A percentile compares a stretch with the other conserved stretches of the same genome.
phyloP scores from a whole-genome alignment of 2,797 vertebrate genomes.

The Gymnocypris eckloni region DNA sequence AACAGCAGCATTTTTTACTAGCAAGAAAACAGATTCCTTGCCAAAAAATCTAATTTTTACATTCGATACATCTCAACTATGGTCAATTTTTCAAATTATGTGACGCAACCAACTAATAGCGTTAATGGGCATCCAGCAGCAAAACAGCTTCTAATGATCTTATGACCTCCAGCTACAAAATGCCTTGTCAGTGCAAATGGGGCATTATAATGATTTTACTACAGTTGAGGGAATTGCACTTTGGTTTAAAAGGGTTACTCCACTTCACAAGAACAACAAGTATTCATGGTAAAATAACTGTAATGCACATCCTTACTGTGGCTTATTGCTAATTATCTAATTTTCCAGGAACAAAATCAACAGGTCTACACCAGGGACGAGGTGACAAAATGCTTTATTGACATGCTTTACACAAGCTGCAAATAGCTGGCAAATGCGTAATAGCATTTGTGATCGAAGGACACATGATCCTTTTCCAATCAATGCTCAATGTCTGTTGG shows the following conservation, averaged over 20 bases:
- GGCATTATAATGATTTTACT: constrained; percentile 3
- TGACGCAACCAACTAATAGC: neutral
- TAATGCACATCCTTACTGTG: neutral
- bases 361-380: constrained; percentile 37
- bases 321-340: constrained; percentile 43
- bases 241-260: neutral
- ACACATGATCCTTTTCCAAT: constrained; percentile 60
- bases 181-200: neutral
- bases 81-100: neutral
- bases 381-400: constrained; percentile 47
- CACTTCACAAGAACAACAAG: neutral
- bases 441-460: constrained; percentile 56
- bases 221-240: neutral
- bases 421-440: constrained; percentile 53
- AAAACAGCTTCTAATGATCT: neutral
- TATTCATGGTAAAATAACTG: neutral
- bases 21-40: neutral
- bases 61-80: neutral
- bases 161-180: neutral
- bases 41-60: neutral
- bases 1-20: neutral
- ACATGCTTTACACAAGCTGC: constrained; percentile 48
- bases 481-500: constrained; percentile 55
- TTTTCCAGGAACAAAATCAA: constrained; percentile 49
- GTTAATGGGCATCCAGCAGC: neutral